phyloP scores from a whole-genome alignment of 2,113 vertebrate species.

The Calidris pygmaea region DNA sequence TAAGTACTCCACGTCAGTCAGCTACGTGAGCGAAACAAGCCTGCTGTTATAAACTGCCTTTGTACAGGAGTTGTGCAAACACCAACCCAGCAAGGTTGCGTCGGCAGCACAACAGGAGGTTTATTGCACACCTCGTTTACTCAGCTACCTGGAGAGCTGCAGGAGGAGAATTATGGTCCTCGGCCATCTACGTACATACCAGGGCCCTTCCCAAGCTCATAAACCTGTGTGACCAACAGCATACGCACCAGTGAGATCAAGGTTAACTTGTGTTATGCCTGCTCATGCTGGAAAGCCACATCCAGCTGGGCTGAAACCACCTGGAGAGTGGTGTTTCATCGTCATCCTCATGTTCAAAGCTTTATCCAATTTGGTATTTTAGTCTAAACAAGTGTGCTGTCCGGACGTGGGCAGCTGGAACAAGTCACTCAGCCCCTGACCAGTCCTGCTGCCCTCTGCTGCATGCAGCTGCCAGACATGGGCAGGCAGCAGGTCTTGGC shows the following conservation, averaged over 20 bases:
- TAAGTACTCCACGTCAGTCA: neutral
- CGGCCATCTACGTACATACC: neutral
- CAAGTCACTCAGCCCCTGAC: neutral
- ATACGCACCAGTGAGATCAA: rapidly evolving
- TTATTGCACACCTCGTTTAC: neutral
- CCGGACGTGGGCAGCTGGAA: neutral
- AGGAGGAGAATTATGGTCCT: neutral
- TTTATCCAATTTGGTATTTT: neutral
- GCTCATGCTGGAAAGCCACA: neutral
- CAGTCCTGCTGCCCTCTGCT: neutral
- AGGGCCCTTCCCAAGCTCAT: neutral
- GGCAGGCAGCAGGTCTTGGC: neutral
- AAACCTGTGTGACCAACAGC: neutral
- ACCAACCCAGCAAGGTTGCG: neutral
- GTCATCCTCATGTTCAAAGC: neutral
- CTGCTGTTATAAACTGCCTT: neutral
- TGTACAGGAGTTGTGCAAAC: neutral
- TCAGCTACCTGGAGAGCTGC: neutral
- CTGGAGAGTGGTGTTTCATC: neutral
- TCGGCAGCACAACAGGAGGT: neutral
- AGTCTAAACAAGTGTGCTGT: neutral
- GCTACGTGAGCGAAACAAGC: neutral
- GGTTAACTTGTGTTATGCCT: rapidly evolving
- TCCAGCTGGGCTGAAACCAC: neutral
- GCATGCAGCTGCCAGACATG: neutral